A percentile compares a stretch with the other conserved stretches of the same genome.
These are phyloP conservation scores for Girardia tigrina DNA, from an alignment of 2,888 invertebrate genomes.

Conservation along the genomic window DNA sequence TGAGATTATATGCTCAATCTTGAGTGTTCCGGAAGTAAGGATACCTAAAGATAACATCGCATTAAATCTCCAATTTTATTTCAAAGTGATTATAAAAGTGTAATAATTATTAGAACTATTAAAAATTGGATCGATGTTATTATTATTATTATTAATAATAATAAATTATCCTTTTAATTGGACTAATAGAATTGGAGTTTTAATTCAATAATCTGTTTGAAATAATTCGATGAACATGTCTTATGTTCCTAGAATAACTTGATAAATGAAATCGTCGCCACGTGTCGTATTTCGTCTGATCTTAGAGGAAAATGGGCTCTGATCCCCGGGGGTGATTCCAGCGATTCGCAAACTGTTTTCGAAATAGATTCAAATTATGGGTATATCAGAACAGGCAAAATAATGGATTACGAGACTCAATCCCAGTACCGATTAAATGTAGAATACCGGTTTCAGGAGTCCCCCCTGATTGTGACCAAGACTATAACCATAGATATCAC, in stretches of 20 bases:
- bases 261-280: not conserved
- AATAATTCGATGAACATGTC: too few relatives aligned
- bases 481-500: not conserved
- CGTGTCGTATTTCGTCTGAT: slow-evolving; percentile 5
- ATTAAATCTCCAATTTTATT: too few relatives aligned
- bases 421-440: slow-evolving; percentile 14
- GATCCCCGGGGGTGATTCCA: not conserved
- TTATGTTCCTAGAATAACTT: slow-evolving; percentile 20
- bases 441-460: not conserved
- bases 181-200: too few relatives aligned
- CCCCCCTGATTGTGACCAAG: not conserved
- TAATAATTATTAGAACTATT: too few relatives aligned
- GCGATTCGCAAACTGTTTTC: not conserved
- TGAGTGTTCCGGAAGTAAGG: not conserved
- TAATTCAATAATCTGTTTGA: too few relatives aligned
- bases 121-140: too few relatives aligned
- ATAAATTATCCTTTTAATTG: too few relatives aligned
- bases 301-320: slow-evolving; percentile 6
- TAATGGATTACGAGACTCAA: slow-evolving; percentile 8
- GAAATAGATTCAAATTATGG: slow-evolving; percentile 6
- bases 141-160: too few relatives aligned
- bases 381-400: not conserved
- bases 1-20: not conserved
- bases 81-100: too few relatives aligned
- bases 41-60: too few relatives aligned